A percentile compares a stretch with the other conserved stretches of the same genome.
Evolutionary conservation across 1,140 invertebrate genomes (phyloP).

Genomic region (Macrotrachela quadricornifera): DNA sequence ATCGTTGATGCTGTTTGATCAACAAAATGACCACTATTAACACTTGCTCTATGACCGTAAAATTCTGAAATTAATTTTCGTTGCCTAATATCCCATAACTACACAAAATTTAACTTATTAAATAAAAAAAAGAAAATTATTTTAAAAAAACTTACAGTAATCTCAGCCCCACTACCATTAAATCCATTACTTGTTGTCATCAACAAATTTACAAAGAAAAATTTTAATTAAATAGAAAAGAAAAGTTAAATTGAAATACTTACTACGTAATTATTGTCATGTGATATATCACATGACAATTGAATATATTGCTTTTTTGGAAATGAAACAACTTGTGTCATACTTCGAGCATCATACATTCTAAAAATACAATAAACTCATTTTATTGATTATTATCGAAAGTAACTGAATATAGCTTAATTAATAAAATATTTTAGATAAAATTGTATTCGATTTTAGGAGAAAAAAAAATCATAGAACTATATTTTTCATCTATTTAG

Average conservation of each 20-base stretch:
- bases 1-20: background rate
- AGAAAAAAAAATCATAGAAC: no score
- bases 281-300: constrained; percentile 21
- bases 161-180: constrained; percentile 26
- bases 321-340: constrained; percentile 18
- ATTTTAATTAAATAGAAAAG: no score
- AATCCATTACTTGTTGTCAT: constrained; percentile 26
- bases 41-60: constrained; percentile 3
- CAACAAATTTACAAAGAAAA: no score
- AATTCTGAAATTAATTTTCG: background rate
- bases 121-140: background rate
- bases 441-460: no score
- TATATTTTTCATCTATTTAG: no score
- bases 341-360: constrained; percentile 19
- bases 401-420: no score
- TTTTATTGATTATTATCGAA: background rate
- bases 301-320: constrained; percentile 27
- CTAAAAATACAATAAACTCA: constrained; percentile 1
- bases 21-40: background rate
- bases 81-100: constrained; percentile 4
- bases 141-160: constrained; percentile 17
- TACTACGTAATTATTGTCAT: constrained; percentile 18
- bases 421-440: no score
- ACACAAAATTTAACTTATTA: background rate
- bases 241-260: no score